phyloP scores from a whole-genome alignment of 2,113 vertebrate genomes.

The Cygnus buccinator region DNA sequence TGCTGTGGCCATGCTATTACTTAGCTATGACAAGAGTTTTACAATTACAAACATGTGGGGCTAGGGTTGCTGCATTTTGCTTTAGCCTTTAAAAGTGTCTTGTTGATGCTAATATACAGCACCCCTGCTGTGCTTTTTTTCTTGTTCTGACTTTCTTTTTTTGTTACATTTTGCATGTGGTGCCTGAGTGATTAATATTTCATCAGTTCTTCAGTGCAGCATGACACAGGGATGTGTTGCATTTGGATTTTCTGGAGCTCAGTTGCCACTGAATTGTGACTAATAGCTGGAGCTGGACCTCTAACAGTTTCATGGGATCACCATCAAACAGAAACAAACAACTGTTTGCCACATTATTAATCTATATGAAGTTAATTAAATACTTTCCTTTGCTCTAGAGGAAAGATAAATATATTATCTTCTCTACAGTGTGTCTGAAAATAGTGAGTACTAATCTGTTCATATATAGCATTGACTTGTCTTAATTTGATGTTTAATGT shows the following conservation, averaged over 20 bases:
- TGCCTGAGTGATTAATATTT: slow-evolving; percentile 76
- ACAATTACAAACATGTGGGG: slow-evolving; percentile 61
- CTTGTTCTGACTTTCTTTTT: slow-evolving; percentile 60
- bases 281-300: slow-evolving; percentile 55
- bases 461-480: slow-evolving; percentile 20
- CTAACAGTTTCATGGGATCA: slow-evolving; percentile 51
- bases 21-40: slow-evolving; percentile 64
- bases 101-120: slow-evolving; percentile 66
- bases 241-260: slow-evolving; percentile 51
- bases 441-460: slow-evolving; percentile 30
- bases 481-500: slow-evolving; percentile 36
- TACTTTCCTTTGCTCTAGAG: slow-evolving; percentile 9
- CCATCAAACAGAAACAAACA: slow-evolving; percentile 62
- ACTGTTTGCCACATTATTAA: slow-evolving; percentile 72
- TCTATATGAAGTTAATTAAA: slow-evolving; percentile 73
- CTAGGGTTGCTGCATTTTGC: slow-evolving; percentile 50
- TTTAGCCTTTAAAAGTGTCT: slow-evolving; percentile 47
- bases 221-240: slow-evolving; percentile 9
- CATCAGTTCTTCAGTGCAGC: slow-evolving; percentile 66
- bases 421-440: neutral
- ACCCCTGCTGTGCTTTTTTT: slow-evolving; percentile 50
- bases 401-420: slow-evolving; percentile 21
- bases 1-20: slow-evolving; percentile 71
- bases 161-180: slow-evolving; percentile 71
- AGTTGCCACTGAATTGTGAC: slow-evolving; percentile 58